Conservation (phyloP, 2,113 vertebrate genomes). For the Nyctibius bracteatus region DNA sequence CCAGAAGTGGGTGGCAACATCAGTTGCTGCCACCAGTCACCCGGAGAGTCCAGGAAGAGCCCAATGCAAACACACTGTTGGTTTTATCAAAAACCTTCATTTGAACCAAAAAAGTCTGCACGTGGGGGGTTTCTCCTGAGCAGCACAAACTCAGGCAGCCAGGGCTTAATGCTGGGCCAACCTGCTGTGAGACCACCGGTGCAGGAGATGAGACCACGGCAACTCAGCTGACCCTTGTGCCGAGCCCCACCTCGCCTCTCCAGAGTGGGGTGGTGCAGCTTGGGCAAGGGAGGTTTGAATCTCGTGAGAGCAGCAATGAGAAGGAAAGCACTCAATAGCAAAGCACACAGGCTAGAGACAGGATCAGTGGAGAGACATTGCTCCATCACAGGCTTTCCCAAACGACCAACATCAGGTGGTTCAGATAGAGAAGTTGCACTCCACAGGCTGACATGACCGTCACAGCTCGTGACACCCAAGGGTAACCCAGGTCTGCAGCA, state of each 20-base stretch:
- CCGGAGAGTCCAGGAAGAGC: not conserved
- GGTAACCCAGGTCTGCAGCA: not conserved
- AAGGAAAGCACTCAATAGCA: not conserved
- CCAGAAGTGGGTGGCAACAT: not conserved
- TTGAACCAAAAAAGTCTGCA: not conserved
- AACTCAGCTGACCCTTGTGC: not conserved
- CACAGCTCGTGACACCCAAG: not conserved
- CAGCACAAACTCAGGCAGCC: not conserved
- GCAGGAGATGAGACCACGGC: not conserved
- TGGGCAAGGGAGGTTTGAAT: not conserved
- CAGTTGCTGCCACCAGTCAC: not conserved
- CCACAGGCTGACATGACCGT: not conserved
- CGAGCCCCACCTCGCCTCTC: rapidly evolving
- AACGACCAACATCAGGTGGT: not conserved
- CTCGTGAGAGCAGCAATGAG: not conserved
- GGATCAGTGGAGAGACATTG: too few relatives aligned
- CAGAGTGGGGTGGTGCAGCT: not conserved
- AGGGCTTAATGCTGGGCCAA: not conserved
- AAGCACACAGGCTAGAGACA: not conserved
- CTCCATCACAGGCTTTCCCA: not conserved
- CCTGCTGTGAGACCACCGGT: not conserved
- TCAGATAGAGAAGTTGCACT: not conserved
- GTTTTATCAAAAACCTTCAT: not conserved
- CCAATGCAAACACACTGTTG: not conserved
- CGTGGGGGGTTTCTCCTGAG: not conserved